Conservation (phyloP, 2,797 vertebrate species). For the Argyrosomus regius region DNA sequence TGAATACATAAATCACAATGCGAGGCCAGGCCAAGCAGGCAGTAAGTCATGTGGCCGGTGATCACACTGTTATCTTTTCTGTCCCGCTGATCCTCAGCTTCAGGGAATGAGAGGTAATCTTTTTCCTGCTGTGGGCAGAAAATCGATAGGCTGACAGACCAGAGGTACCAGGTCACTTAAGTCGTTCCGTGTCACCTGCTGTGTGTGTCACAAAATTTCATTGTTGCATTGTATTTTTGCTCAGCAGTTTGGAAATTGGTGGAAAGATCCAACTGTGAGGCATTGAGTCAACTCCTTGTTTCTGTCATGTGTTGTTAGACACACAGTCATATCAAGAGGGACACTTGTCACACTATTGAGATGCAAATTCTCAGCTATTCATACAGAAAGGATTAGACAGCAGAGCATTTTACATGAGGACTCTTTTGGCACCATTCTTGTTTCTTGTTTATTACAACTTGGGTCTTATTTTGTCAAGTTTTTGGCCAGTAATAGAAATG, state of each 20-base stretch:
- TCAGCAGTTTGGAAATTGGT: conserved; percentile 15
- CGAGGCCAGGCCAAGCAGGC: conserved; percentile 39
- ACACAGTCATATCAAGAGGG: neutral
- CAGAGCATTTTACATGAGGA: neutral
- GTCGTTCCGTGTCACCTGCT: conserved; percentile 24
- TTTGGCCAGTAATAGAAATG: neutral
- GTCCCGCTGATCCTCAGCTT: conserved; percentile 69
- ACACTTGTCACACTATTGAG: conserved; percentile 13
- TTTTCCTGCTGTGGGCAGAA: conserved; percentile 52
- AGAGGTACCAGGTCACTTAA: conserved; percentile 46
- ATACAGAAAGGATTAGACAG: conserved; percentile 17
- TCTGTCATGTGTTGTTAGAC: conserved; percentile 21
- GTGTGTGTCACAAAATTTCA: conserved; percentile 43
- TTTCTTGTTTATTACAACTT: conserved; percentile 4
- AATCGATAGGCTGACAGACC: conserved; percentile 67
- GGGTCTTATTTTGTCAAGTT: neutral
- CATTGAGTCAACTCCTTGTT: conserved; percentile 13
- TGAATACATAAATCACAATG: conserved; percentile 65
- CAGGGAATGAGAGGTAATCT: conserved; percentile 72
- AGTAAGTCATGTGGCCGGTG: conserved; percentile 68
- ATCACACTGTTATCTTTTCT: conserved; percentile 68
- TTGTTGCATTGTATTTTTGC: conserved; percentile 24
- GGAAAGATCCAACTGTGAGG: conserved; percentile 36
- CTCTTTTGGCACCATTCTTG: neutral
- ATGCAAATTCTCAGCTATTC: conserved; percentile 18